Conservation (phyloP, 2,888 invertebrate genomes). For the Netelia melanura region DNA sequence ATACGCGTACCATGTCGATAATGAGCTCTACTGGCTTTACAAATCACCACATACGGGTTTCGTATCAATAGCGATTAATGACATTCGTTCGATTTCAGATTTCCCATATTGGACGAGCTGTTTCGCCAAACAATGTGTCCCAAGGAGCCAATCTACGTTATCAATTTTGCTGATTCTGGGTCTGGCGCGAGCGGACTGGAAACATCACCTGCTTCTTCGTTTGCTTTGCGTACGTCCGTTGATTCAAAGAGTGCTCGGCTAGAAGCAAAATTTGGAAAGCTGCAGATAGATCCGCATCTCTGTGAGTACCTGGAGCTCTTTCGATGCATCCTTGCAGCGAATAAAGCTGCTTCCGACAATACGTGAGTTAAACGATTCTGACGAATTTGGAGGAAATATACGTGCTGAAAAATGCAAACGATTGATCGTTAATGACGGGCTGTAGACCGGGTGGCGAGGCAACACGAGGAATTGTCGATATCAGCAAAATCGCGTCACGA, state of each 20-base stretch:
- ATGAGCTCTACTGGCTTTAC: neutral
- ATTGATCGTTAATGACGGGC: too few species aligned
- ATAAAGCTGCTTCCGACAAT: conserved; percentile 40
- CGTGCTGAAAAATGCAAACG: neutral
- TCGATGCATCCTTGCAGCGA: conserved; percentile 73
- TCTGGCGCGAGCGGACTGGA: conserved; percentile 1
- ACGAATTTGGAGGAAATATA: neutral
- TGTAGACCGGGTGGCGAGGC: conserved; percentile 5
- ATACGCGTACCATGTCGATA: neutral
- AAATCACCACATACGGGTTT: neutral
- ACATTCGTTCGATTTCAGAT: conserved; percentile 69
- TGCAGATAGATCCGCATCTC: conserved; percentile 76
- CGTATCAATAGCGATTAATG: neutral
- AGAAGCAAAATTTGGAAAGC: conserved; percentile 75
- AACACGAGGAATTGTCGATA: conserved; percentile 67
- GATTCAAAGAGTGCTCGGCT: conserved; percentile 68
- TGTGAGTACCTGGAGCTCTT: conserved; percentile 74
- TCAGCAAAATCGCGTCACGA: conserved; percentile 73
- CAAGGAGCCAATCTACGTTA: conserved; percentile 78
- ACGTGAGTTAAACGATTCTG: conserved; percentile 32
- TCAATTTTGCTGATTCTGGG: conserved; percentile 72
- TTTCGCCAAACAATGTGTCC: conserved; percentile 78
- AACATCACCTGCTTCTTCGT: conserved; percentile 5
- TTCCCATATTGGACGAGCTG: conserved; percentile 80
- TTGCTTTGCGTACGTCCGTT: conserved; percentile 15